Base-by-base conservation (phyloP, 2,797 vertebrate species). In the Meriones psammophilus region DNA sequence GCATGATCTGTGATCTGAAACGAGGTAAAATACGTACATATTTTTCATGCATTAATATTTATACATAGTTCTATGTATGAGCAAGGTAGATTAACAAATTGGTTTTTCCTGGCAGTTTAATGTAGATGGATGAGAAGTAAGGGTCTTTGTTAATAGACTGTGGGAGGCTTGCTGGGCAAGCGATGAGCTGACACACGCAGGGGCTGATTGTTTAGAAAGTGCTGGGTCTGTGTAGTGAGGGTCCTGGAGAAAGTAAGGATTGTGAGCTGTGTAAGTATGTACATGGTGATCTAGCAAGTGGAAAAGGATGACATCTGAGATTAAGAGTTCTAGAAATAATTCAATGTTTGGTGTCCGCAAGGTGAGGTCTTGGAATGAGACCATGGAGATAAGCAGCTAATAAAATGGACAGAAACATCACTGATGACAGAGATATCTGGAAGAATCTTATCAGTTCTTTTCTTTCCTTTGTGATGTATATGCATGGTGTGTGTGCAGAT, bases 311-410 rank as follows among this genome's bases (percentile, higher is more conserved):
- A 58, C 22, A 22, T 18, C 86, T 74, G 39, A 71, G 83, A 73
- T 73, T 33, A 66, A 84, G 30, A 42, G 62, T 78, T 90, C 89
- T 68, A 93, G 28, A 90, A 83, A 33, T 69, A 56, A 87, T 64
- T 26, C 9, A 42, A 4, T 58, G 54, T 89, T 39, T 58, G 24
- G 14, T 39, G 79, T 81, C 58, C 26, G 56, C 14, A 17, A 94
- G 56, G 58, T 88, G 22, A 94, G 56, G 58, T 88, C 22, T 84
- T 56, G 78, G 42, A 9, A 60, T 87, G n/a, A 46, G 74, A 66
- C 20, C 33, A 8, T 33, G 74, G 30, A 8, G 14, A 62, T 69
- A 33, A 39, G 0, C 64, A 58, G 2, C 69, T 73, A 30, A 56
- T 60, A 50, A 46, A 3, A n/a, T 46, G 1, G 56, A 71, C 71